Evolutionary conservation across 1,140 invertebrate genomes (phyloP), one percentile per base, ranked within the genome.

Genomic region (Paramacrobiotus metropolitanus): DNA sequence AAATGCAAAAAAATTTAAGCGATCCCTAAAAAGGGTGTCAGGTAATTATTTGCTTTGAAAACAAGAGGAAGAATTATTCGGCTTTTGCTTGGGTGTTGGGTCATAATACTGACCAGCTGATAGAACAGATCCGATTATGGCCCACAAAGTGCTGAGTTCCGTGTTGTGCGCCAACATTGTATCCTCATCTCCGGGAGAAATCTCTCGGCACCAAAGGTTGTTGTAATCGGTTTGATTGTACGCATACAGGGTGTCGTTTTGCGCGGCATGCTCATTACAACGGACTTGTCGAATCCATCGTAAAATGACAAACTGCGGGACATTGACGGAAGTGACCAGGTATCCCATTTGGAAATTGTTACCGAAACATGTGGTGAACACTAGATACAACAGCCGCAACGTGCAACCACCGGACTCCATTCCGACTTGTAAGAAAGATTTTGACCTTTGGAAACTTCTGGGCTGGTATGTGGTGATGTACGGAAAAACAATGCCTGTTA

Each of bases 11-110:
- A n/a, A n/a, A n/a, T n/a, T n/a, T n/a, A n/a, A n/a, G n/a, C n/a
- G n/a, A n/a, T n/a, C n/a, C n/a, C n/a, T n/a, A n/a, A n/a, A n/a
- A n/a, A n/a, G n/a, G n/a, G n/a, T n/a, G n/a, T n/a, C n/a, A n/a
- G n/a, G n/a, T n/a, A n/a, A n/a, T n/a, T n/a, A n/a, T n/a, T n/a
- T n/a, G n/a, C n/a, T n/a, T n/a, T n/a, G n/a, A n/a, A n/a, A n/a
- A n/a, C n/a, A n/a, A n/a, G n/a, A n/a, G 82, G 75, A 68, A 72
- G 79, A 70, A 86, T 79, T 40, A 84, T 82, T 29, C 84, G 66
- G 63, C 77, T 76, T 4, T 83, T 81, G 0, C 83, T 82, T 1
- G 78, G 68, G 29, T 84, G 69, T 0, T 83, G 85, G 1, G 84
- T 84, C 30, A 80, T 75, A 24, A 83, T n/a, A 80, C 29, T 84